Evolutionary conservation across 2,888 invertebrate species (phyloP).

Genomic region (Achlya flavicornis): DNA sequence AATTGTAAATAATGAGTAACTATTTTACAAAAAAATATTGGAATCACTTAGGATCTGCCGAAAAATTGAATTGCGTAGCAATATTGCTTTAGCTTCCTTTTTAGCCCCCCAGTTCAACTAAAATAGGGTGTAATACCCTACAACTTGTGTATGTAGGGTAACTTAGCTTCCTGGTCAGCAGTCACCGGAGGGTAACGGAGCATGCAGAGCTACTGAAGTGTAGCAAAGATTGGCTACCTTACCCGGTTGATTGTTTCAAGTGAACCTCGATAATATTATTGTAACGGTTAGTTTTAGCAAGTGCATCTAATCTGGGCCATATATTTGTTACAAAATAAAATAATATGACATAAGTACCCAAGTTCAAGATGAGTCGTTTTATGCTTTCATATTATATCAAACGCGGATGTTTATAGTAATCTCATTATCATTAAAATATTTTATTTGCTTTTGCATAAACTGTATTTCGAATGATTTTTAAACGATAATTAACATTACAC

Average conservation of each 20-base stretch:
- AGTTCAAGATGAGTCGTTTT: neutral
- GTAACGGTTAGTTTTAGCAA: neutral
- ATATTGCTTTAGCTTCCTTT: too few species aligned
- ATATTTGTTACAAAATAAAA: neutral
- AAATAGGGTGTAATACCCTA: slow-evolving; percentile 35
- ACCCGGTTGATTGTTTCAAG: neutral
- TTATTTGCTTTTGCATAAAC: neutral
- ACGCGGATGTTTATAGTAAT: neutral
- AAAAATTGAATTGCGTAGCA: too few species aligned
- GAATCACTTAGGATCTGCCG: too few species aligned
- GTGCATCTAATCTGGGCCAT: neutral
- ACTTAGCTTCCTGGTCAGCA: slow-evolving; percentile 31
- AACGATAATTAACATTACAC: neutral
- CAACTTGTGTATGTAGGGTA: slow-evolving; percentile 36
- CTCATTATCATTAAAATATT: neutral
- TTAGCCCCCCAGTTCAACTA: neutral
- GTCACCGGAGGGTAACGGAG: slow-evolving; percentile 16
- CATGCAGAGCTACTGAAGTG: slow-evolving; percentile 13
- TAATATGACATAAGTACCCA: neutral
- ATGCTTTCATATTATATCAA: neutral
- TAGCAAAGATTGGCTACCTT: slow-evolving; percentile 15
- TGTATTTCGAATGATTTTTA: neutral
- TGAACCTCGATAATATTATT: neutral
- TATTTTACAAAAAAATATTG: too few species aligned
- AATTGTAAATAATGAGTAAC: too few species aligned